Evolutionary conservation across 2,888 invertebrate species (phyloP).

Genomic region (Brachyopa scutellaris): DNA sequence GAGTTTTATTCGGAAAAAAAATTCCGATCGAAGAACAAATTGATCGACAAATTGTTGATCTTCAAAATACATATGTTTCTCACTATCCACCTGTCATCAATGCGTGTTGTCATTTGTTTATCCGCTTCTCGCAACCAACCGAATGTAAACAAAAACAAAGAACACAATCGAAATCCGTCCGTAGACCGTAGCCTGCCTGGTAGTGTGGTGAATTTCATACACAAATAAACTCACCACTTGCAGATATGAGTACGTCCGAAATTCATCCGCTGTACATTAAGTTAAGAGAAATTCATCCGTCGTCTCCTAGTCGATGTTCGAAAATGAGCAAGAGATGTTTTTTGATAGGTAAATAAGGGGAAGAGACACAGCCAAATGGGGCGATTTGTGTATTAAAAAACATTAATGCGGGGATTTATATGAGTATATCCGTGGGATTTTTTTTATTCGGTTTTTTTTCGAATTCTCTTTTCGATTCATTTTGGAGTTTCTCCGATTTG

Average conservation of each 20-base stretch:
- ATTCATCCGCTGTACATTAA: conserved; percentile 25
- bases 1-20: too few relatives aligned
- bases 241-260: not conserved
- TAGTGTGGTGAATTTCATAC: conserved; percentile 33
- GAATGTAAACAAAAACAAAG: conserved; percentile 58
- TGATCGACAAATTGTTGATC: too few relatives aligned
- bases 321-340: conserved; percentile 31
- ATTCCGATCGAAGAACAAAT: too few relatives aligned
- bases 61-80: not conserved
- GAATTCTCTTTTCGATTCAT: conserved; percentile 68
- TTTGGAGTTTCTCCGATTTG: conserved; percentile 66
- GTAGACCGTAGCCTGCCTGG: not conserved
- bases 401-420: conserved; percentile 15
- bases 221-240: conserved; percentile 52
- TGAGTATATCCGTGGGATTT: conserved; percentile 38
- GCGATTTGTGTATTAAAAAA: conserved; percentile 37
- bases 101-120: not conserved
- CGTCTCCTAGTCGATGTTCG: conserved; percentile 17
- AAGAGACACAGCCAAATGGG: not conserved
- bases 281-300: conserved; percentile 29
- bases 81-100: too few relatives aligned
- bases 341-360: too few relatives aligned
- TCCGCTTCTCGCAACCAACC: not conserved
- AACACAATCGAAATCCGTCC: conserved; percentile 32
- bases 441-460: conserved; percentile 44